phyloP scores from a whole-genome alignment of 2,888 invertebrate species.

The Pegoplata infirma region DNA sequence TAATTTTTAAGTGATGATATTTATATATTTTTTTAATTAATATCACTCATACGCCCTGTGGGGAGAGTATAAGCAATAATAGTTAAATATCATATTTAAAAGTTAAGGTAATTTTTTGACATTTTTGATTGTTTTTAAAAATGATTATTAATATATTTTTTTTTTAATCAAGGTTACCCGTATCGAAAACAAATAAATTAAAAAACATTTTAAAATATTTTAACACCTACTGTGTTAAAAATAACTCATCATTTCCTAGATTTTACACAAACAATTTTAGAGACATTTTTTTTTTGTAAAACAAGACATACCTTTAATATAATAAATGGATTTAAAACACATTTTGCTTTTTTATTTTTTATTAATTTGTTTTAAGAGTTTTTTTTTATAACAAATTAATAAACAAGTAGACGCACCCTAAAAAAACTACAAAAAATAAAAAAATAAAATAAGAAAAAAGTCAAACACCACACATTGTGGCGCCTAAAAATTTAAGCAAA shows the following conservation, averaged over 20 bases:
- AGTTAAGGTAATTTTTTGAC: conserved; percentile 4
- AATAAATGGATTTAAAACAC: not conserved
- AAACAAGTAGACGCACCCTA: conserved; percentile 56
- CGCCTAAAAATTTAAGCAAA: conserved; percentile 29
- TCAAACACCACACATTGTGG: conserved; percentile 35
- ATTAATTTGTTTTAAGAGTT: not conserved
- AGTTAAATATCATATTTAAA: not conserved
- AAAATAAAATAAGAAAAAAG: too few relatives aligned
- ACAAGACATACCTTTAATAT: too few relatives aligned
- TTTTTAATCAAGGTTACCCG: conserved; percentile 24
- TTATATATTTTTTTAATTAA: conserved; percentile 6
- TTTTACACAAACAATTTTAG: not conserved
- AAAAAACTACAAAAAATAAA: conserved; percentile 35
- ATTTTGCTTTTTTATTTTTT: too few relatives aligned
- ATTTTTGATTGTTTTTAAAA: conserved; percentile 20
- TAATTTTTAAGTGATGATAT: not conserved
- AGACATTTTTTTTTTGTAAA: not conserved
- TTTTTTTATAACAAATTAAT: conserved; percentile 11
- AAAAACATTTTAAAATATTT: not conserved
- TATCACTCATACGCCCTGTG: conserved; percentile 48
- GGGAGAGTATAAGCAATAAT: not conserved
- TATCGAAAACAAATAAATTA: not conserved
- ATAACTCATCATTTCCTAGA: conserved; percentile 8
- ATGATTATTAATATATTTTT: not conserved
- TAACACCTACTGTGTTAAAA: conserved; percentile 13